These are phyloP conservation scores for Nomada ferruginata DNA, from an alignment of 2,888 invertebrate genomes.

Conservation along the genomic window DNA sequence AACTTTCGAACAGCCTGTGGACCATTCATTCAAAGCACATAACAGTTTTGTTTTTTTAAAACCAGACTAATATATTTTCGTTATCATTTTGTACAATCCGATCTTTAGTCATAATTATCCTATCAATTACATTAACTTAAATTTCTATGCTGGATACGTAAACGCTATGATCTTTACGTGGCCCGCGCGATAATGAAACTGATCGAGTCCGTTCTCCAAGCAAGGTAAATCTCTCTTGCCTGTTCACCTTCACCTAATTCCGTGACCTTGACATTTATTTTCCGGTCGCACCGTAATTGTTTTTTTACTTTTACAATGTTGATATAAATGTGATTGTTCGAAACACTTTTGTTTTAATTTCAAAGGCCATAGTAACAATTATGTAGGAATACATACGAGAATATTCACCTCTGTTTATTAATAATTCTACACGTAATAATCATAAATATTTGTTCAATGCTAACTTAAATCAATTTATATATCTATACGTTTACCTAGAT, in stretches of 20 bases:
- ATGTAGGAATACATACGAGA: neutral
- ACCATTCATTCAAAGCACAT: conserved; percentile 22
- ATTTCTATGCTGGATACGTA: neutral
- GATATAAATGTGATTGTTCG: neutral
- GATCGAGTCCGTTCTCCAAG: conserved; percentile 37
- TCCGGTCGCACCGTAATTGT: conserved; percentile 1
- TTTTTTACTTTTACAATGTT: neutral
- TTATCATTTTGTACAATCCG: neutral
- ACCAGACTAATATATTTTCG: conserved; percentile 4
- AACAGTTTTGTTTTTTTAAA: conserved; percentile 2
- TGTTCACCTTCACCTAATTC: conserved; percentile 79
- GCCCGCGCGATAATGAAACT: conserved; percentile 37
- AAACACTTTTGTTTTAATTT: neutral
- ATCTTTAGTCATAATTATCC: conserved; percentile 8
- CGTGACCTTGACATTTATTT: conserved; percentile 73
- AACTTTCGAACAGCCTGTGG: neutral
- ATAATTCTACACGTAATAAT: conserved; percentile 25
- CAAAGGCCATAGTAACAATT: neutral
- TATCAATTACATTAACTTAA: conserved; percentile 18
- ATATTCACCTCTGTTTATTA: conserved; percentile 32
- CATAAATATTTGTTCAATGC: conserved; percentile 8
- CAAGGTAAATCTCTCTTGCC: conserved; percentile 74
- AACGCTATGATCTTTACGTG: conserved; percentile 38
- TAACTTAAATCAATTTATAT: conserved; percentile 8
- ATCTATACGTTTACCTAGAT: neutral